Evolutionary conservation across 1,140 invertebrate species (phyloP), one percentile per base, ranked within the genome.

Genomic region (Glossosoma conforme): DNA sequence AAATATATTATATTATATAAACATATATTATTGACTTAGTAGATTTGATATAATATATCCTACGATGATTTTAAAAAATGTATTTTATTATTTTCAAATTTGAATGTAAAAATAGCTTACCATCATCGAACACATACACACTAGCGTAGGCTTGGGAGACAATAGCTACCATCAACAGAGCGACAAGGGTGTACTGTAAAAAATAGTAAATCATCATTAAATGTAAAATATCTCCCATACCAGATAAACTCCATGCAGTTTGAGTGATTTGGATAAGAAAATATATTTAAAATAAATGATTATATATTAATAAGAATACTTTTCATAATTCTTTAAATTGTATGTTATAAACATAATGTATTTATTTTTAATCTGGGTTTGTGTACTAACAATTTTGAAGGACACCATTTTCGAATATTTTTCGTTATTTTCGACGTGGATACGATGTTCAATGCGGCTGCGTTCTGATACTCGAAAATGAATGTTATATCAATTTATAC

Each of bases 401-500:
- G 50, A 53, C 28, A 43, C 56, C 56, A 58, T 58, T 46, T 1
- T 44, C 15, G 15, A 30, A 22, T 40, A 43, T 40, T 42, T 47
- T 6, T 36, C 10, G 30, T 36, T 38, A 28, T 21, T 18, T 36
- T 9, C 22, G n/a, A 49, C 28, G 40, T 49, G 25, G 36, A 1
- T 21, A 20, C 30, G 24, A 30, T 33, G n/a, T 37, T 19, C 10
- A 15, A 37, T 32, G 20, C 44, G 21, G 32, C 33, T 11, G 22
- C 18, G 25, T 32, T 52, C 55, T 57, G 55, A 15, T 41, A 18
- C 17, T 21, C 17, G 18, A 45, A 40, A 38, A 28, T 56, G 33
- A 9, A 11, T 38, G 55, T 32, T 42, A 52, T 48, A 37, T 44
- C 49, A 45, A 36, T 57, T 57, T 57, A 57, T 57, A 57, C 37